Evolutionary conservation across 2,113 vertebrate genomes (phyloP).

Genomic region (Sinocyclocheilus anophthalmus): DNA sequence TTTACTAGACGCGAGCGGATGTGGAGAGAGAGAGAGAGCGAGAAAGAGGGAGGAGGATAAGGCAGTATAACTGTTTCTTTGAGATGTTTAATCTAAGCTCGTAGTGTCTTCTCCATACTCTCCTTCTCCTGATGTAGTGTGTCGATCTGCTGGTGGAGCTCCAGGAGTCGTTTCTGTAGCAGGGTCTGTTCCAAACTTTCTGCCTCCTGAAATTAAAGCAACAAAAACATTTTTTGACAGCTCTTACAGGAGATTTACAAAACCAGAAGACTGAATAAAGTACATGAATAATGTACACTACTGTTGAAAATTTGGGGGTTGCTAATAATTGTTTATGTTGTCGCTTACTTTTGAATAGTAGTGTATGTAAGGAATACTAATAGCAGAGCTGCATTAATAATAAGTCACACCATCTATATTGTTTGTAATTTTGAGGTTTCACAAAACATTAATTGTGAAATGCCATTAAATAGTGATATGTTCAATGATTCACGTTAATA

Average conservation of each 20-base stretch:
- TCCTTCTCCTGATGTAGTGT: constrained; percentile 55
- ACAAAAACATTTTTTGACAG: background rate
- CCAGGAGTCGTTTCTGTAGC: constrained; percentile 61
- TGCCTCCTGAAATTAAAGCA: constrained; percentile 48
- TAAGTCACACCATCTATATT: background rate
- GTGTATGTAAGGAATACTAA: background rate
- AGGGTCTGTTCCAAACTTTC: constrained; percentile 44
- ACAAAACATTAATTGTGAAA: background rate
- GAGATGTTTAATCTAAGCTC: constrained; percentile 55
- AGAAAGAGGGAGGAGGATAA: too few relatives aligned
- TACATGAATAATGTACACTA: background rate
- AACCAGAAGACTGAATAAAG: background rate
- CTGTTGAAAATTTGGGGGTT: background rate
- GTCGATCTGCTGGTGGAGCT: constrained; percentile 59
- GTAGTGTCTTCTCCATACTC: constrained; percentile 57
- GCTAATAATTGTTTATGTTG: background rate
- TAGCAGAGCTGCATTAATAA: background rate
- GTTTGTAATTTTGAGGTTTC: background rate
- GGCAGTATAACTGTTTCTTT: constrained; percentile 63
- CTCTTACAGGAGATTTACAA: background rate
- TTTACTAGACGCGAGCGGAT: too few relatives aligned
- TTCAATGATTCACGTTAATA: background rate
- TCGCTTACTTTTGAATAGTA: background rate
- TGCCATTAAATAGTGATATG: background rate
- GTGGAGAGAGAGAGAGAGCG: too few relatives aligned